A percentile compares a stretch with the other conserved stretches of the same genome.
Conservation (phyloP, 2,888 invertebrate genomes). For the Leptopterna dolabrata region DNA sequence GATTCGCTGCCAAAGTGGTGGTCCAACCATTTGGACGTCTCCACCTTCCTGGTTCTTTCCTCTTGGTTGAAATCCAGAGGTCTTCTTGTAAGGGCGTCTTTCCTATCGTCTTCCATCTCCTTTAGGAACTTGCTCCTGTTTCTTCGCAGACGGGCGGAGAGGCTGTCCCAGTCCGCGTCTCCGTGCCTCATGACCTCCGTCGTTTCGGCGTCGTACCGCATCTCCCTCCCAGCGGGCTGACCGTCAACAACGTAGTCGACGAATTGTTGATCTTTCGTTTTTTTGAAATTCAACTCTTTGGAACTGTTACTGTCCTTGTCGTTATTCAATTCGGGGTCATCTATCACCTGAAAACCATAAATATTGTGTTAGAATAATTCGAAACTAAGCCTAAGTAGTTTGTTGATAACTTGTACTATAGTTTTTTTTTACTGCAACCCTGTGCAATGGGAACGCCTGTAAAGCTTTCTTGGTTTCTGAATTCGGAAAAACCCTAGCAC, state of each 20-base stretch:
- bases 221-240: conserved; percentile 81
- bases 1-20: conserved; percentile 91
- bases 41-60: conserved; percentile 88
- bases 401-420: too few relatives aligned
- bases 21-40: conserved; percentile 91
- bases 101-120: conserved; percentile 72
- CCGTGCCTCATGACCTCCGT: conserved; percentile 82
- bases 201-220: conserved; percentile 70
- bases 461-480: too few relatives aligned
- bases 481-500: too few relatives aligned
- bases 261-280: conserved; percentile 83
- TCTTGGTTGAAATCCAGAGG: conserved; percentile 88
- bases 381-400: background rate
- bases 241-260: conserved; percentile 88
- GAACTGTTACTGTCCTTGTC: conserved; percentile 66
- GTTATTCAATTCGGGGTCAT: conserved; percentile 50
- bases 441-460: too few relatives aligned
- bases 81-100: conserved; percentile 83
- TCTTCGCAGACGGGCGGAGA: conserved; percentile 79
- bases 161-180: conserved; percentile 81
- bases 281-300: conserved; percentile 70
- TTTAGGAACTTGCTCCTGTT: conserved; percentile 56
- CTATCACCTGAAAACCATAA: conserved; percentile 47
- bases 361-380: background rate
- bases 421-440: too few relatives aligned